phyloP scores from a whole-genome alignment of 2,888 invertebrate genomes.

The Odontothrips loti region DNA sequence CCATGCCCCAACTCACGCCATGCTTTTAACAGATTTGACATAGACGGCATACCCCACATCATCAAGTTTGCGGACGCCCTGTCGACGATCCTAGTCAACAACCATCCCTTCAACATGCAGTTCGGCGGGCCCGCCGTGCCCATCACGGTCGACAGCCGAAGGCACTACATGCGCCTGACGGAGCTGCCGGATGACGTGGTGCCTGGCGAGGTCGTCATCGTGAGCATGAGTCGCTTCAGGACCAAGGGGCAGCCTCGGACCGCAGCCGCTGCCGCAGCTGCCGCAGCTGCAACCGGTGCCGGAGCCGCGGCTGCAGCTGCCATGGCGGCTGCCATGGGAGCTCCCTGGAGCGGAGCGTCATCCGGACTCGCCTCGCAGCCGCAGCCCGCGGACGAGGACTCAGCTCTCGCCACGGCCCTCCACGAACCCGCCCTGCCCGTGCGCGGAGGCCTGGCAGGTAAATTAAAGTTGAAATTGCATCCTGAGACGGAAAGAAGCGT shows the following conservation, averaged over 20 bases:
- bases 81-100: slow-evolving; percentile 72
- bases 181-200: slow-evolving; percentile 68
- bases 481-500: neutral
- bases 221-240: slow-evolving; percentile 64
- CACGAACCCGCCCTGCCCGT: neutral
- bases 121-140: slow-evolving; percentile 82
- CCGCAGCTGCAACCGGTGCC: neutral
- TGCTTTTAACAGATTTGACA: slow-evolving; percentile 52
- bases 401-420: neutral
- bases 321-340: neutral
- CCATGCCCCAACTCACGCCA: no score
- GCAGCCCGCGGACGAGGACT: neutral
- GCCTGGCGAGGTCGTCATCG: slow-evolving; percentile 65
- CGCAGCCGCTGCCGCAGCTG: no score
- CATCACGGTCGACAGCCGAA: slow-evolving; percentile 65
- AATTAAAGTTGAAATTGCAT: neutral
- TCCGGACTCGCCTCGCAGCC: slow-evolving; percentile 32
- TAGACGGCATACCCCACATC: slow-evolving; percentile 67
- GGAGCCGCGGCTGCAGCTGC: neutral
- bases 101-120: slow-evolving; percentile 65
- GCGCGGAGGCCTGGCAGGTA: neutral
- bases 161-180: slow-evolving; percentile 75
- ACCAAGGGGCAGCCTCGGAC: slow-evolving; percentile 41
- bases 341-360: slow-evolving; percentile 41
- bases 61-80: slow-evolving; percentile 76